Conservation (phyloP, 1,140 invertebrate genomes). For the Aphis craccivora region DNA sequence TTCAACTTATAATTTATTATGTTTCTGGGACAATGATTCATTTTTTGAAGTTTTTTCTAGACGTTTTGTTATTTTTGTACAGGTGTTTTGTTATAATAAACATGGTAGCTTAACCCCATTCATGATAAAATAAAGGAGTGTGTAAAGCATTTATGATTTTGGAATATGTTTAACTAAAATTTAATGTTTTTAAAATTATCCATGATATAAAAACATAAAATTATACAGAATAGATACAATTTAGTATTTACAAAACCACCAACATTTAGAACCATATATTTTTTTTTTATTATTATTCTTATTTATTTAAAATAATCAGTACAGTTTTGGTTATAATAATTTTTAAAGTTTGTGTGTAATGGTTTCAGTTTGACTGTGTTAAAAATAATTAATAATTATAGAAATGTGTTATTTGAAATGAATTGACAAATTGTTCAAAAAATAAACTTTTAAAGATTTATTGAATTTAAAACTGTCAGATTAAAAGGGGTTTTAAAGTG, state of each 20-base stretch:
- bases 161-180: neutral
- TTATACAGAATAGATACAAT: neutral
- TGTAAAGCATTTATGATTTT: neutral
- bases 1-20: neutral
- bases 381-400: slow-evolving; percentile 5
- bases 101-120: neutral
- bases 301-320: neutral
- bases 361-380: neutral
- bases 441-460: slow-evolving; percentile 32
- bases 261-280: neutral
- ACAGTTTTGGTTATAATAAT: neutral
- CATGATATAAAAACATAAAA: neutral
- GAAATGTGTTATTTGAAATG: neutral
- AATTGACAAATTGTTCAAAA: slow-evolving; percentile 14
- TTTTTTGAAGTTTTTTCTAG: neutral
- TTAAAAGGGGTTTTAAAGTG: slow-evolving; percentile 10
- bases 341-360: neutral
- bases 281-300: neutral
- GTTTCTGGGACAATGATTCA: neutral
- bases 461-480: neutral
- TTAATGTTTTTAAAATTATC: neutral
- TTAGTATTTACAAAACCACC: neutral
- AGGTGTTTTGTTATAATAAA: neutral
- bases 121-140: neutral
- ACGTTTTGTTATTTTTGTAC: neutral